Evolutionary conservation across 2,888 invertebrate species (phyloP).

Genomic region (Itoplectis maculator): DNA sequence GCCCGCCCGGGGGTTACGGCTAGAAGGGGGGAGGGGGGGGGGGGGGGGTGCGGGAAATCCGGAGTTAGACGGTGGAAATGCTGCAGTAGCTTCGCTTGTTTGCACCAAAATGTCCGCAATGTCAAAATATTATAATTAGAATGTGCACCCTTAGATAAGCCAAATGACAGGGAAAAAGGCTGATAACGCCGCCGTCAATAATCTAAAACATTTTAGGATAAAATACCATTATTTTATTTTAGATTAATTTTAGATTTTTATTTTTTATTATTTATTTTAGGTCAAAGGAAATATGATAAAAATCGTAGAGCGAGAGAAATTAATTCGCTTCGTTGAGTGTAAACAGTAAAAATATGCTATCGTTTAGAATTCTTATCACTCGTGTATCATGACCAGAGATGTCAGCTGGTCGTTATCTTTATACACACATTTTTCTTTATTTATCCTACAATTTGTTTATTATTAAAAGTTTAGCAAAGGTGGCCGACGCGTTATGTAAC

Average conservation of each 20-base stretch:
- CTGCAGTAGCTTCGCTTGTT: slow-evolving; percentile 30
- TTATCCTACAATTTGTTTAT: too few species aligned
- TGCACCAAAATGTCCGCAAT: slow-evolving; percentile 34
- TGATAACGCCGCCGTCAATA: background rate
- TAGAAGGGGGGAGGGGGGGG: slow-evolving; percentile 17
- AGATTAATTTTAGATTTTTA: too few species aligned
- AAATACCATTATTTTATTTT: too few species aligned
- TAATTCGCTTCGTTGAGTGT: slow-evolving; percentile 13
- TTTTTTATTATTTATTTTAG: too few species aligned
- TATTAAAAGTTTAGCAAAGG: too few species aligned
- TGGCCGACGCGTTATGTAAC: too few species aligned
- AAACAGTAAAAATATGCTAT: slow-evolving; percentile 35
- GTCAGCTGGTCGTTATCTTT: too few species aligned
- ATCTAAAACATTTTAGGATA: too few species aligned
- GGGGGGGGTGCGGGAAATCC: slow-evolving; percentile 20
- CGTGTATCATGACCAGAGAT: too few species aligned
- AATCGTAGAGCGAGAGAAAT: background rate
- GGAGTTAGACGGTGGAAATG: slow-evolving; percentile 32
- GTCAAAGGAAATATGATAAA: background rate
- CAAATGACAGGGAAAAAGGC: background rate
- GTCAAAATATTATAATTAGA: slow-evolving; percentile 30
- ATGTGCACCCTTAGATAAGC: slow-evolving; percentile 7
- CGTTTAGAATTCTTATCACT: slow-evolving; percentile 26
- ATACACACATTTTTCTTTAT: too few species aligned
- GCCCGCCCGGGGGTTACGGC: too few species aligned